phyloP scores from a whole-genome alignment of 2,888 invertebrate species.

The Yponomeuta cagnagella region DNA sequence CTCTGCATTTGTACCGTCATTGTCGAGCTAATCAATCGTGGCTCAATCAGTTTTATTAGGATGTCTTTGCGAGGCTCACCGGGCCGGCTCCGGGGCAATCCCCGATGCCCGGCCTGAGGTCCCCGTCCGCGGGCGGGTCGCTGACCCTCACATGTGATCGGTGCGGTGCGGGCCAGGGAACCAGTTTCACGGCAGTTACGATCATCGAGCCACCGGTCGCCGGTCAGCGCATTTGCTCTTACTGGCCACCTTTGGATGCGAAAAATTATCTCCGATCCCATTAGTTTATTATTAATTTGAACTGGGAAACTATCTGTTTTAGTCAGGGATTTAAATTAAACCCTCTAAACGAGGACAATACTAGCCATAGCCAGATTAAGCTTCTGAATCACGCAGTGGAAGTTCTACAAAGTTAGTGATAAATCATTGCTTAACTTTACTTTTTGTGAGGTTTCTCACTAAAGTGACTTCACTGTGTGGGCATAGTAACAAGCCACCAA shows the following conservation, averaged over 20 bases:
- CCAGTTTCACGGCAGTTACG: constrained; percentile 64
- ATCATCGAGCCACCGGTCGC: constrained; percentile 37
- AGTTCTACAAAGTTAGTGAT: too few relatives aligned
- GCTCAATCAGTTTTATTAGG: neutral
- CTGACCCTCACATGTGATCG: constrained; percentile 64
- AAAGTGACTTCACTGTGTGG: neutral
- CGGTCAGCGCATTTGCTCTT: constrained; percentile 28
- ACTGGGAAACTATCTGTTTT: neutral
- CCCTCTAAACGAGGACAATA: neutral
- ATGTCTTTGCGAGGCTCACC: constrained; percentile 23
- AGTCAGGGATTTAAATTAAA: neutral
- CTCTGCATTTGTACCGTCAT: neutral
- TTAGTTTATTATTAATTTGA: neutral
- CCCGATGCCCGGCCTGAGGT: constrained; percentile 44
- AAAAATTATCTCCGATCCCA: neutral
- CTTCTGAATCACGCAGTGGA: neutral
- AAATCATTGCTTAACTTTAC: neutral
- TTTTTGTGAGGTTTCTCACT: neutral
- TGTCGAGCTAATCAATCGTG: neutral
- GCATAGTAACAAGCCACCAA: constrained; percentile 27
- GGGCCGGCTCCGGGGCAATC: constrained; percentile 28
- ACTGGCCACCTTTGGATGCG: constrained; percentile 24
- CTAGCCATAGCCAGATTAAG: neutral
- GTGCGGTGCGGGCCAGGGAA: constrained; percentile 44
- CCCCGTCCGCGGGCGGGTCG: constrained; percentile 63